Evolutionary conservation across 1,140 invertebrate species (phyloP).

Genomic region (Procambarus clarkii): DNA sequence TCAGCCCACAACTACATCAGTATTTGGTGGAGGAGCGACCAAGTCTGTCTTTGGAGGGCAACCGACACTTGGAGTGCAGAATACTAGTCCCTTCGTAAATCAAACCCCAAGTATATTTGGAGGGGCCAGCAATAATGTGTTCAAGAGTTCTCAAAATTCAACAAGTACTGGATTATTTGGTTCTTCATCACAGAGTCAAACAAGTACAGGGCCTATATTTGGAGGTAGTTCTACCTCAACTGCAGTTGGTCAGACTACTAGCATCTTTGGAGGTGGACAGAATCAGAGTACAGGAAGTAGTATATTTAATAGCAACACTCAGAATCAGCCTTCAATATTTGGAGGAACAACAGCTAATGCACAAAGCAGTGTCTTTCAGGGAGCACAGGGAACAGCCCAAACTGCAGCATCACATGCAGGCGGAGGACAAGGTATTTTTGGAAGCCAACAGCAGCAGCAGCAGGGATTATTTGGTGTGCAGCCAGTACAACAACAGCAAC

Average conservation of each 20-base stretch:
- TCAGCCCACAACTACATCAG: background rate
- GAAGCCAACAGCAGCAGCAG: constrained; percentile 1
- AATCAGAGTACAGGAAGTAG: background rate
- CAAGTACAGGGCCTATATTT: background rate
- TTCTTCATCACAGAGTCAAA: background rate
- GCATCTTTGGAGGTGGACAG: background rate
- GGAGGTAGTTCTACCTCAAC: background rate
- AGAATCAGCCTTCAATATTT: constrained; percentile 12
- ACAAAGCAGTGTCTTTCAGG: constrained; percentile 3
- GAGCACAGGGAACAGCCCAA: background rate
- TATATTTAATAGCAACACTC: background rate
- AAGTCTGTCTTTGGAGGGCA: constrained; percentile 9
- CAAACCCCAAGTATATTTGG: background rate
- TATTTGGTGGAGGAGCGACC: background rate
- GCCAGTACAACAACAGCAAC: background rate
- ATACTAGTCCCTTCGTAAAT: background rate
- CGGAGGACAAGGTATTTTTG: constrained; percentile 13
- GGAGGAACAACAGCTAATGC: background rate
- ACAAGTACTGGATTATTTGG: background rate
- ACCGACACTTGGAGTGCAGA: background rate
- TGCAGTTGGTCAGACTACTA: background rate
- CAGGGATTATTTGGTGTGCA: constrained; percentile 8
- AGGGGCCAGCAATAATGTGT: background rate
- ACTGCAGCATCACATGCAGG: background rate
- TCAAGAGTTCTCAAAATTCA: background rate